A percentile compares a stretch with the other conserved stretches of the same genome.
phyloP scores from a whole-genome alignment of 1,140 invertebrate species.

The Macrostomum lignano region DNA sequence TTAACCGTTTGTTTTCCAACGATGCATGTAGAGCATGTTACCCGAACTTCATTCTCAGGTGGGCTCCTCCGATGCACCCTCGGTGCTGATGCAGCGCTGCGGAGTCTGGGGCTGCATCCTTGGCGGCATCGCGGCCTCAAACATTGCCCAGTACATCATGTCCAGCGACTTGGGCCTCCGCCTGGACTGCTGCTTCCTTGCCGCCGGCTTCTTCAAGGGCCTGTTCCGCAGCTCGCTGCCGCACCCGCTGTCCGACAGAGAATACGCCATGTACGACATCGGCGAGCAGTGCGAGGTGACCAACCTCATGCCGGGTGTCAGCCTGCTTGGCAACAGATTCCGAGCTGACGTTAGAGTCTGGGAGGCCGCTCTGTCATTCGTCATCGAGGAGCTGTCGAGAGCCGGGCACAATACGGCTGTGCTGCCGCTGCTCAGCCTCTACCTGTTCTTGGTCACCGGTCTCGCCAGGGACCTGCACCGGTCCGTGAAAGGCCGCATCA shows the following conservation, averaged over 20 bases:
- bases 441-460: constrained; percentile 20
- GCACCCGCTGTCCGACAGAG: constrained; percentile 20
- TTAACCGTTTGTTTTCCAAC: too few species aligned
- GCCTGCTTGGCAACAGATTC: constrained; percentile 14
- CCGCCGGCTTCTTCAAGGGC: too few species aligned
- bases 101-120: constrained; percentile 25
- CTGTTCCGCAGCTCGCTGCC: constrained; percentile 18
- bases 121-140: constrained; percentile 19
- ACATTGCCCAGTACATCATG: constrained; percentile 25
- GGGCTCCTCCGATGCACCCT: constrained; percentile 12
- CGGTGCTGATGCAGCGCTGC: constrained; percentile 16
- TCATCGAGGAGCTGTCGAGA: constrained; percentile 19
- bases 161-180: constrained; percentile 17
- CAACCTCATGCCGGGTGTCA: constrained; percentile 20
- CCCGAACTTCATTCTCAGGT: too few species aligned
- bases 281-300: constrained; percentile 18
- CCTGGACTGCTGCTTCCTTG: constrained; percentile 20
- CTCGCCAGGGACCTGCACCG: constrained; percentile 22
- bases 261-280: constrained; percentile 23
- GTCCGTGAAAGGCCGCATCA: constrained; percentile 19
- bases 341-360: constrained; percentile 18
- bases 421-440: constrained; percentile 19
- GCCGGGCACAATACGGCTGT: constrained; percentile 21
- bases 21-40: too few species aligned
- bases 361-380: constrained; percentile 17